Evolutionary conservation across 2,797 vertebrate genomes (phyloP).

Genomic region (Pseudomugil gertrudae): DNA sequence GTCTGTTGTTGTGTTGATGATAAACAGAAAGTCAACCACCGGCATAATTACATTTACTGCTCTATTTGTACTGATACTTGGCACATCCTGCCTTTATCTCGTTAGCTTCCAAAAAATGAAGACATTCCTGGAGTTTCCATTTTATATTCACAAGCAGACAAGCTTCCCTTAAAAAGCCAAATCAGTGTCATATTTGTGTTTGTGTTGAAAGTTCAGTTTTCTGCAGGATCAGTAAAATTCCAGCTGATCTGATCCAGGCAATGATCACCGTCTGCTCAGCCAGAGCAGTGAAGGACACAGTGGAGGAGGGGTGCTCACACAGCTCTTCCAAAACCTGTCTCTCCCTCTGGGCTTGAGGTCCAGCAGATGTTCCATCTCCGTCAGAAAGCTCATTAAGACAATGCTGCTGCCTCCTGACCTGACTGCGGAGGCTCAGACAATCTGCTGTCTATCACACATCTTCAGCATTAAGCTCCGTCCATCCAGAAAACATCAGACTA

Average conservation of each 20-base stretch:
- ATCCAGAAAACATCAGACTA: too few relatives aligned
- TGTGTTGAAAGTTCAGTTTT: too few relatives aligned
- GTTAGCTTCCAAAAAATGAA: background rate
- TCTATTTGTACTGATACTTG: background rate
- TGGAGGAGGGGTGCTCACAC: background rate
- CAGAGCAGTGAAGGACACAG: background rate
- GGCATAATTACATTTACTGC: background rate
- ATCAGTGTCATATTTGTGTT: too few relatives aligned
- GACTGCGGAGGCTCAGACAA: background rate
- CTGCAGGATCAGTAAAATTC: conserved; percentile 15
- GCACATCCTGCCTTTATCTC: background rate
- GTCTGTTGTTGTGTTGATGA: background rate
- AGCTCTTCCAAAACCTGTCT: background rate
- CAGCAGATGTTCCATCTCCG: background rate
- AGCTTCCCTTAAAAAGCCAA: too few relatives aligned
- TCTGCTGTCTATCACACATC: too few relatives aligned
- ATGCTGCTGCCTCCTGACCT: background rate
- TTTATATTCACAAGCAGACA: too few relatives aligned
- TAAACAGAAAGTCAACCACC: background rate
- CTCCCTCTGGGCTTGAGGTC: conserved; percentile 1
- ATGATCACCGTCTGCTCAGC: too few relatives aligned
- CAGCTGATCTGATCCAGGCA: conserved; percentile 9
- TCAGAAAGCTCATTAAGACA: conserved; percentile 16
- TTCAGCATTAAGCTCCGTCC: too few relatives aligned
- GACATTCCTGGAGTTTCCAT: background rate